Evolutionary conservation across 2,113 vertebrate genomes (phyloP), one percentile per base, ranked within the genome.

Genomic region (Gymnobelideus leadbeateri): DNA sequence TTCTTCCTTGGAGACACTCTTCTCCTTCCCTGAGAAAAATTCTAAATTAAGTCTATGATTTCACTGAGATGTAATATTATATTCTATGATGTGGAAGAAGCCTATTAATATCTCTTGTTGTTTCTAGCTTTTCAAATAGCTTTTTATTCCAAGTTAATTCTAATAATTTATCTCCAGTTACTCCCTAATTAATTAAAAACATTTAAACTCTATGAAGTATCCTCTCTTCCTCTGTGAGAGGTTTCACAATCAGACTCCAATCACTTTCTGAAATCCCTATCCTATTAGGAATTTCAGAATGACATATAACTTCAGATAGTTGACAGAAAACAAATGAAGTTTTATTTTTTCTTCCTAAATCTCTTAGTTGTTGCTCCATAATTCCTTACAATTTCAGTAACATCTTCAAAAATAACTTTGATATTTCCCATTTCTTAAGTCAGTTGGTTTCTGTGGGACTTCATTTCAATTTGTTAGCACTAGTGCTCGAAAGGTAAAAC

Each of bases 101-200:
- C 19, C n/a, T 77, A 77, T 43, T 84, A 84, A 84, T 7, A 43
- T 43, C n/a, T 84, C n/a, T 84, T 23, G 68, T 84, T 84, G n/a
- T 84, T 84, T 84, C 68, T 84, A 84, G 68, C 9, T 19, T 84
- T 43, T 43, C 68, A 84, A 84, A 84, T 43, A 84, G 68, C n/a
- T 84, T 43, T 84, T 84, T 84, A 84, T 84, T 84, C n/a, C n/a
- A 84, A 84, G 68, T 84, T 43, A 84, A 84, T 84, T 84, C 37
- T 43, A 43, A 84, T 84, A 84, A 43, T 84, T 23, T 43, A 84
- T 84, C n/a, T 84, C n/a, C n/a, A 84, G 68, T 43, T 84, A 43
- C n/a, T 84, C 19, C 68, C n/a, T 84, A 43, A 84, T 84, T 43
- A 84, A 77, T 77, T 77, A 77, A 51, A 84, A 84, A 8, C 68